phyloP scores from a whole-genome alignment of 2,797 vertebrate species.

The Novumbra hubbsi region DNA sequence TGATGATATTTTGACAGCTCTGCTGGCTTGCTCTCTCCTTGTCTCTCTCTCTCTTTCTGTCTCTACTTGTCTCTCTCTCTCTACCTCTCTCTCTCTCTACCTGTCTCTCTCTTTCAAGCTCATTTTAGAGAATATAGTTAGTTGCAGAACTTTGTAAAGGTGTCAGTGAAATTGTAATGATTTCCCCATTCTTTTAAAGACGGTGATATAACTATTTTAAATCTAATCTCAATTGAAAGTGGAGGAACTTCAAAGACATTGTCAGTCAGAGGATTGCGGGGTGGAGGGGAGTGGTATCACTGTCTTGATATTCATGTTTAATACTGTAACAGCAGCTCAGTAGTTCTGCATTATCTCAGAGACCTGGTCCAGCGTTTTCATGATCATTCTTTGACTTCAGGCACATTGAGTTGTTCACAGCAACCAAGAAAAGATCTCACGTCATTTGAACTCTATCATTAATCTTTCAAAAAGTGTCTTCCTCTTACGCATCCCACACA shows the following conservation, averaged over 20 bases:
- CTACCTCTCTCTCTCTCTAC: neutral
- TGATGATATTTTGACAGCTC: neutral
- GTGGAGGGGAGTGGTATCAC: neutral
- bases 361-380: neutral
- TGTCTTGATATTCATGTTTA: conserved; percentile 16
- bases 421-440: neutral
- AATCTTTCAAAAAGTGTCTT: neutral
- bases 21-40: neutral
- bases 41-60: neutral
- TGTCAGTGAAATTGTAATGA: conserved; percentile 6
- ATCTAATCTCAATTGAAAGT: neutral
- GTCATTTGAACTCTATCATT: neutral
- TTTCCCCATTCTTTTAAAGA: conserved; percentile 27
- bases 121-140: conserved; percentile 8
- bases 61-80: neutral
- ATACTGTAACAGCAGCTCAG: conserved; percentile 1
- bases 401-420: conserved; percentile 2
- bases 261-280: conserved; percentile 16
- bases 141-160: conserved; percentile 23
- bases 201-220: conserved; percentile 7
- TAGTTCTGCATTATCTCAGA: conserved; percentile 18
- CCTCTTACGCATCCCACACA: neutral
- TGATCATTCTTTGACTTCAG: conserved; percentile 5
- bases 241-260: conserved; percentile 27
- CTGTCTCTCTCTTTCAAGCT: neutral